Evolutionary conservation across 2,888 invertebrate genomes (phyloP), one percentile per base, ranked within the genome.

Genomic region (Entomobrya proxima): DNA sequence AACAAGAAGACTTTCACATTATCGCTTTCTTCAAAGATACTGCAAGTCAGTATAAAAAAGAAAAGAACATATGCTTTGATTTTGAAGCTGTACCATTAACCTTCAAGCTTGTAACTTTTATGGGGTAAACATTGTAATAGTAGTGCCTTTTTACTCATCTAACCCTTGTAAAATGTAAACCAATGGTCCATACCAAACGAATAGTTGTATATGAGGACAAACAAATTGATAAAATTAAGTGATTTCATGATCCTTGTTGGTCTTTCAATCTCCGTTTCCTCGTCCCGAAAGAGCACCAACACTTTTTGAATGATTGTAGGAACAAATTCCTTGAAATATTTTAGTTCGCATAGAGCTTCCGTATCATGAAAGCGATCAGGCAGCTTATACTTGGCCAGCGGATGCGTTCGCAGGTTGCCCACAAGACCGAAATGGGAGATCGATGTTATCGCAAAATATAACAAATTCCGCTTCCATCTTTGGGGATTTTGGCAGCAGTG

Each of bases 331-430:
- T 44, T 72, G 30, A 78, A 85, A 50, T 85, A 85, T 21, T 85
- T 85, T 30, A 85, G 52, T 35, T 85, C 79, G 24, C 50, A 74
- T 5, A 85, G 47, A 9, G 55, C 15, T 24, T 78, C 79, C 9
- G 35, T 74, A 27, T 85, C 85, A 52, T 85, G 85, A 74, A 79
- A 85, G 0, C 85, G 78, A 79, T 85, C 85, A 1, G 85, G 74
- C 1, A 61, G 44, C 64, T 74, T 85, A 30, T 85, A 85, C 18
- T 74, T 72, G 13, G 74, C 72, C 37, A 85, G 9, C 0, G 85
- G 85, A 44, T 79, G 37, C 3, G 15, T 7, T n/a, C 11, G 0
- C 79, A 85, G 27, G 6, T 24, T n/a, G 4, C 30, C 52, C 3
- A 18, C 30, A 7, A 85, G 50, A 6, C 13, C 24, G 13, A 47